Conservation (phyloP, 2,113 vertebrate species). For the Alethe diademata region DNA sequence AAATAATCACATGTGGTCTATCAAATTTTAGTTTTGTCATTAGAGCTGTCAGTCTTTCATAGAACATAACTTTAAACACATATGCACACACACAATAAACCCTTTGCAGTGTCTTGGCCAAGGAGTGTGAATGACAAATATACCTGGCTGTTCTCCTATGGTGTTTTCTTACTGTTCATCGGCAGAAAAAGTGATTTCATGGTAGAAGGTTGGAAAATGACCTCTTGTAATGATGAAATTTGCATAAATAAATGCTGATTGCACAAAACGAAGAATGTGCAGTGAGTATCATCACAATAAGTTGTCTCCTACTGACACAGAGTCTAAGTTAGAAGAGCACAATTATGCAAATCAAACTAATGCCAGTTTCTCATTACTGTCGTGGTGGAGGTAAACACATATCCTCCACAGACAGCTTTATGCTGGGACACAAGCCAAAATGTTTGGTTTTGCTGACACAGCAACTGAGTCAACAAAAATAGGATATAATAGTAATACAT, state of each 20-base stretch:
- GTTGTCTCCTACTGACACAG: slow-evolving; percentile 94
- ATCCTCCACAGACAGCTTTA: slow-evolving; percentile 89
- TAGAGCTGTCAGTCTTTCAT: slow-evolving; percentile 60
- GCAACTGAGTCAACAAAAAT: slow-evolving; percentile 93
- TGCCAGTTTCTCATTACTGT: slow-evolving; percentile 95
- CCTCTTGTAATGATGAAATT: slow-evolving; percentile 91
- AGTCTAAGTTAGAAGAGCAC: slow-evolving; percentile 83
- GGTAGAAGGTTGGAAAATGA: slow-evolving; percentile 93
- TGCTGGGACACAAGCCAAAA: slow-evolving; percentile 83
- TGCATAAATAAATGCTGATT: slow-evolving; percentile 99
- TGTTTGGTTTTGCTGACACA: slow-evolving; percentile 91
- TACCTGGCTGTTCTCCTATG: slow-evolving; percentile 47
- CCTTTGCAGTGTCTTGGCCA: slow-evolving; percentile 48
- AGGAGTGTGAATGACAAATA: slow-evolving; percentile 69
- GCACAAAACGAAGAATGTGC: slow-evolving; percentile 86
- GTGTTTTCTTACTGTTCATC: slow-evolving; percentile 74
- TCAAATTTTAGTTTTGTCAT: slow-evolving; percentile 67
- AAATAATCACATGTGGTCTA: slow-evolving; percentile 53
- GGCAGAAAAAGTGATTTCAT: slow-evolving; percentile 88
- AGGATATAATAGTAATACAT: slow-evolving; percentile 82
- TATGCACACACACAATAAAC: slow-evolving; percentile 29
- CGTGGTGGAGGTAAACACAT: slow-evolving; percentile 85
- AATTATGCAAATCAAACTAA: slow-evolving; percentile 99
- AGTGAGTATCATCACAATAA: slow-evolving; percentile 85
- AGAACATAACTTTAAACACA: slow-evolving; percentile 53